Conservation (phyloP, 64 coral and sea anemone species). For the Pocillopora damicornis region DNA sequence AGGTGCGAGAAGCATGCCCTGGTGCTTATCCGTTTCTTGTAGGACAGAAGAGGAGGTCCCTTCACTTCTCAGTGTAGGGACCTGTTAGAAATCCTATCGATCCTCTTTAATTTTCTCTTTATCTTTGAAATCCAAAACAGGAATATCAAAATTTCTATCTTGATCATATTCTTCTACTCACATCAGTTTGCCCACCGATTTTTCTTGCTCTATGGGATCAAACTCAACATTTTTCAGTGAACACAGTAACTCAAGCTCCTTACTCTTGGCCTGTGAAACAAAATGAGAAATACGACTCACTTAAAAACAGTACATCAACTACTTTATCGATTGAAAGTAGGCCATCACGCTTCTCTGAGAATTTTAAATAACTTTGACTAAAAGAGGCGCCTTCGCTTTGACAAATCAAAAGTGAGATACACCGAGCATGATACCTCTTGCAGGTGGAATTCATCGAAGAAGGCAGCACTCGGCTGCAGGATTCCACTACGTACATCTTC, state of each 20-base stretch:
- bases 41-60: too few relatives aligned
- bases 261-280: conserved; percentile 70
- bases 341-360: not conserved
- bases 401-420: too few relatives aligned
- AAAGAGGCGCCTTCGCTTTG: too few relatives aligned
- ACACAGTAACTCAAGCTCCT: conserved; percentile 89
- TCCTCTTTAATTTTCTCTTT: too few relatives aligned
- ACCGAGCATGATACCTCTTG: conserved; percentile 61
- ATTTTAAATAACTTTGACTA: too few relatives aligned
- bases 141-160: not conserved
- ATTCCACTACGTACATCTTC: conserved; percentile 57
- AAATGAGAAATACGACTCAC: not conserved
- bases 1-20: too few relatives aligned
- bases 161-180: conserved; percentile 35
- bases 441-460: conserved; percentile 91
- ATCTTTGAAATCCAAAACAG: not conserved
- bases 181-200: conserved; percentile 92
- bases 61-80: too few relatives aligned
- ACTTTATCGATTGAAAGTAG: not conserved
- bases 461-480: conserved; percentile 83
- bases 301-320: not conserved
- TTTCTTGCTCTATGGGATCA: conserved; percentile 89
- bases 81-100: too few relatives aligned
- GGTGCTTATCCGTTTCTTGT: too few relatives aligned
- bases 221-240: conserved; percentile 76